These are phyloP conservation scores for Pogoniulus pusillus DNA, from an alignment of 2,797 vertebrate genomes.

Conservation along the genomic window DNA sequence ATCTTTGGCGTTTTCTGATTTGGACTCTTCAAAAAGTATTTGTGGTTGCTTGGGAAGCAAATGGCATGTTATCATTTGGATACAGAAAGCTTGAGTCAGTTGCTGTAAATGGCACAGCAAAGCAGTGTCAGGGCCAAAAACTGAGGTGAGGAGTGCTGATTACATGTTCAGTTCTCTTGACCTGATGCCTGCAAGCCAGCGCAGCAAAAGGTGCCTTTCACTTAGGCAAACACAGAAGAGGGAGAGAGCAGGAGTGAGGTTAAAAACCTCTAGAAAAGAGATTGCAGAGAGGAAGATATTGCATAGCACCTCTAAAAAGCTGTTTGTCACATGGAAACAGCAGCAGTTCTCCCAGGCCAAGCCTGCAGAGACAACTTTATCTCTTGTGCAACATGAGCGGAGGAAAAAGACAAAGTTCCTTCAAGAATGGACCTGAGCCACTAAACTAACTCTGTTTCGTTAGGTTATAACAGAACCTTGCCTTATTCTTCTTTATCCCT, in stretches of 20 bases:
- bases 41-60: not conserved
- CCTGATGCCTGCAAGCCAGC: not conserved
- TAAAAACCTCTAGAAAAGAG: slow-evolving; percentile 39
- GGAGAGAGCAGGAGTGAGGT: not conserved
- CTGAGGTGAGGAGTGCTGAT: not conserved
- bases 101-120: slow-evolving; percentile 7
- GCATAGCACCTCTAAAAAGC: not conserved
- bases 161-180: not conserved
- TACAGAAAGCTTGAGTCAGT: not conserved
- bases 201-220: not conserved
- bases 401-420: slow-evolving; percentile 25
- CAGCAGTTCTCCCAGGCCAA: not conserved
- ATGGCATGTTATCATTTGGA: not conserved
- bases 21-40: not conserved
- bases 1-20: not conserved
- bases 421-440: not conserved
- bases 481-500: slow-evolving; percentile 9
- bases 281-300: not conserved
- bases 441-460: not conserved
- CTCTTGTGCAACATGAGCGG: slow-evolving; percentile 12
- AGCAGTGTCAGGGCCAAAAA: not conserved
- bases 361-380: not conserved
- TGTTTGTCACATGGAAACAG: slow-evolving; percentile 16
- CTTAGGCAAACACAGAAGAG: not conserved
- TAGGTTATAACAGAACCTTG: not conserved